Base-by-base conservation (phyloP, 2,113 vertebrate genomes). In the Propithecus coquereli region DNA sequence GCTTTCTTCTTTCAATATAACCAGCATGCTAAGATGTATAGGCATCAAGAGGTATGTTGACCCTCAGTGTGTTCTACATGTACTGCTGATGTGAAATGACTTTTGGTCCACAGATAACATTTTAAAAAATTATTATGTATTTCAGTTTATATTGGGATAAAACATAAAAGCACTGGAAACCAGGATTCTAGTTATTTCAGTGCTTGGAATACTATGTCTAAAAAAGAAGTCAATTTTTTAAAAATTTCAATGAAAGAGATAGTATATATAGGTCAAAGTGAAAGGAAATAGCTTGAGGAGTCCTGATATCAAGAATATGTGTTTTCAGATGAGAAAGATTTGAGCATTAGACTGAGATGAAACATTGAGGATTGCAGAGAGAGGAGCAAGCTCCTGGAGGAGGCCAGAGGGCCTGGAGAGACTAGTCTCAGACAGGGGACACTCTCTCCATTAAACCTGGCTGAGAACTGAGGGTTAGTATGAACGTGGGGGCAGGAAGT, bases 71-170 rank as follows among this genome's bases (percentile, higher is more conserved):
- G 52, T 34, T 70, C 2, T 37, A n/a, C 10, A 17, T 63, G 16
- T 65, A 54, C 32, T 77, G 50, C 57, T 87, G 47, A 50, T 84
- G 4, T 20, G 22, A 86, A 52, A 71, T 59, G 34, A 70, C 5
- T 71, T 95, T 71, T 83, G 61, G 16, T 43, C 70, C 59, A 77
- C 12, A 65, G 66, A 68, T 80, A 20, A 52, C 43, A 20, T 71
- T 87, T 43, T 32, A 17, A 59, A 37, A 74, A 91, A 80, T 71
- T n/a, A 18, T 16, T 50, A 0, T n/a, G 4, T 59, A 82, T 79
- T 94, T 91, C 45, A 68, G 43, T 68, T 85, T 84, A 59, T 87
- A 81, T 92, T 94, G 76, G 57, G n/a, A 34, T 89, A 94, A 80
- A 92, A 57, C 66, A 50, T 50, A 87, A 50, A 93, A 81, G 37